Evolutionary conservation across 30 jellyfish, hydroid and myxozoan genomes (phyloP).

Genomic region (Turritopsis dohrnii): DNA sequence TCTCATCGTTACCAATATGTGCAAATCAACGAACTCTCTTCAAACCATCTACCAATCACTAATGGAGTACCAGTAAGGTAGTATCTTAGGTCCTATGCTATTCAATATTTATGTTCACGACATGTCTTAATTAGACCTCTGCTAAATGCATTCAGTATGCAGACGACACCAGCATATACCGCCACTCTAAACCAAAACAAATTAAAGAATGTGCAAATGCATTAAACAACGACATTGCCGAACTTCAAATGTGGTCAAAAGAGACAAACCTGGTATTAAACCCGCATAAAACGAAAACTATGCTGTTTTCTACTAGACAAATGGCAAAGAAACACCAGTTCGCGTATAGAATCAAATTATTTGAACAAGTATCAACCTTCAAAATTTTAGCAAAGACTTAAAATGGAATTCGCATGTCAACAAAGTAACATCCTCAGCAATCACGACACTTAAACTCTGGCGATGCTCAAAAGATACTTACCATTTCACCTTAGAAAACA

Average conservation of each 20-base stretch:
- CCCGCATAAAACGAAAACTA: background rate
- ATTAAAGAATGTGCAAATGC: background rate
- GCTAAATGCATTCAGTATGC: background rate
- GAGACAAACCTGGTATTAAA: background rate
- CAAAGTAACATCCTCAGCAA: background rate
- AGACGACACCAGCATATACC: background rate
- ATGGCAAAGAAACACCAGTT: background rate
- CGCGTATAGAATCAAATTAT: background rate
- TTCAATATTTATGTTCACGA: background rate
- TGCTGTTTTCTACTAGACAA: background rate
- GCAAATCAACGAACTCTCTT: too few relatives aligned
- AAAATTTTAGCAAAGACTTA: background rate
- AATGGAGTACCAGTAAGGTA: too few relatives aligned
- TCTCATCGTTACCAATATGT: too few relatives aligned
- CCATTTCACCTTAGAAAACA: conserved; percentile 41
- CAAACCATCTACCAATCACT: too few relatives aligned
- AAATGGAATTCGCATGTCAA: background rate
- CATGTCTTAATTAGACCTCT: background rate
- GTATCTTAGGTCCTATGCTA: background rate
- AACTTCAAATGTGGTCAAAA: background rate
- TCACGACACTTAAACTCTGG: conserved; percentile 11
- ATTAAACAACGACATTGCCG: background rate
- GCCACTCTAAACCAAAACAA: background rate
- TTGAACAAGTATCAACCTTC: background rate
- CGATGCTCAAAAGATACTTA: conserved; percentile 35